These are phyloP conservation scores for Luehdorfia chinensis DNA, from an alignment of 1,140 invertebrate genomes.

Conservation along the genomic window DNA sequence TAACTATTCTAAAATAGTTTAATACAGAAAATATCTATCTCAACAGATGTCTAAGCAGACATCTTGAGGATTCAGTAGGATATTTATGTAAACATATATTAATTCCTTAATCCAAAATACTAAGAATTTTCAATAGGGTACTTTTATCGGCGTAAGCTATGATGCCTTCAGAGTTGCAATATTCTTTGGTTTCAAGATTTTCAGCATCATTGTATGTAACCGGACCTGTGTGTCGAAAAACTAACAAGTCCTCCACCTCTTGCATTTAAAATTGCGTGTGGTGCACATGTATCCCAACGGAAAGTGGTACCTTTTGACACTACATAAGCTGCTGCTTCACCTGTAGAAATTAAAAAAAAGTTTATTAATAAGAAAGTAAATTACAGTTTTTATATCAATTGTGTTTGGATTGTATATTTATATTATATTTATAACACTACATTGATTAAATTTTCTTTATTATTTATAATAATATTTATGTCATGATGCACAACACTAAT, in stretches of 20 bases:
- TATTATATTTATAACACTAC: too few species aligned
- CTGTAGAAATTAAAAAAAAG: conserved; percentile 62
- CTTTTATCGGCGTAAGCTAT: conserved; percentile 42
- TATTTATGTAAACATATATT: too few species aligned
- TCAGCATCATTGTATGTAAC: conserved; percentile 50
- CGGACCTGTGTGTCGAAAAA: conserved; percentile 27
- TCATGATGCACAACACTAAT: too few species aligned
- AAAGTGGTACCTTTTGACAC: conserved; percentile 88
- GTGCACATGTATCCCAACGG: conserved; percentile 92
- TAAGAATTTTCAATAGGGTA: conserved; percentile 39
- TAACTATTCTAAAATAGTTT: too few species aligned
- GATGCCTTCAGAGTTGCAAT: conserved; percentile 57
- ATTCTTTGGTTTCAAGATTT: conserved; percentile 37
- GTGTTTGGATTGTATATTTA: too few species aligned
- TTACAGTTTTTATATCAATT: too few species aligned
- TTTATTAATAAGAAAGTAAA: too few species aligned
- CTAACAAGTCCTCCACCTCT: conserved; percentile 49
- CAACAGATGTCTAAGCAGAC: too few species aligned
- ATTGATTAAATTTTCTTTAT: too few species aligned
- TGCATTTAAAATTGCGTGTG: conserved; percentile 84
- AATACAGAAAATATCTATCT: too few species aligned
- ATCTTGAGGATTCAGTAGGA: too few species aligned
- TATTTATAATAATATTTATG: too few species aligned
- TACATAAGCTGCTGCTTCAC: conserved; percentile 86
- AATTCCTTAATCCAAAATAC: conserved; percentile 26